These are phyloP conservation scores for Premnoplex brunnescens DNA, from an alignment of 2,797 vertebrate species.

Conservation along the genomic window DNA sequence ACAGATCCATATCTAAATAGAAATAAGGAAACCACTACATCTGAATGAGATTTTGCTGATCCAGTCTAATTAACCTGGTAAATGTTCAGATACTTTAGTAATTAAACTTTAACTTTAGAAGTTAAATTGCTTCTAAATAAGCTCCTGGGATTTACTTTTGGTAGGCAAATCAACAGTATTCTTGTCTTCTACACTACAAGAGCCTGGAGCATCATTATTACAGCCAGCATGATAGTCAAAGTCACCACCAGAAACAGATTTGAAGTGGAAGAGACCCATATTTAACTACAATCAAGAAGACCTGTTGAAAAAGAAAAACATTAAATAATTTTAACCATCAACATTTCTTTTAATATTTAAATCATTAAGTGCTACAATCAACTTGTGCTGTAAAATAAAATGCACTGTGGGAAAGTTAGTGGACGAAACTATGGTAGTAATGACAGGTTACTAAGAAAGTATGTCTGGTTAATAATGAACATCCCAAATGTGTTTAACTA, in stretches of 20 bases:
- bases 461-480: not conserved
- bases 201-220: not conserved
- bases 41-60: conserved; percentile 61
- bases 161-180: not conserved
- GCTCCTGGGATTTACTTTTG: conserved; percentile 5
- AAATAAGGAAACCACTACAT: conserved; percentile 39
- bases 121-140: conserved; percentile 37
- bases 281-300: not conserved
- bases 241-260: not conserved
- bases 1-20: conserved; percentile 43
- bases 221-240: not conserved
- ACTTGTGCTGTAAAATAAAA: not conserved
- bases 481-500: not conserved
- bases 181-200: not conserved
- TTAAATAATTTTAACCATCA: not conserved
- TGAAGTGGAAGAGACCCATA: not conserved
- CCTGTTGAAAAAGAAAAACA: not conserved
- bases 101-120: conserved; percentile 55
- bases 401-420: not conserved
- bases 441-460: not conserved
- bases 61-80: conserved; percentile 42
- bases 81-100: conserved; percentile 28
- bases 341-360: not conserved
- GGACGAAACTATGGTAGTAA: not conserved
- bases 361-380: not conserved